Conservation (phyloP, 2,888 invertebrate genomes). For the Mimachlamys varia region DNA sequence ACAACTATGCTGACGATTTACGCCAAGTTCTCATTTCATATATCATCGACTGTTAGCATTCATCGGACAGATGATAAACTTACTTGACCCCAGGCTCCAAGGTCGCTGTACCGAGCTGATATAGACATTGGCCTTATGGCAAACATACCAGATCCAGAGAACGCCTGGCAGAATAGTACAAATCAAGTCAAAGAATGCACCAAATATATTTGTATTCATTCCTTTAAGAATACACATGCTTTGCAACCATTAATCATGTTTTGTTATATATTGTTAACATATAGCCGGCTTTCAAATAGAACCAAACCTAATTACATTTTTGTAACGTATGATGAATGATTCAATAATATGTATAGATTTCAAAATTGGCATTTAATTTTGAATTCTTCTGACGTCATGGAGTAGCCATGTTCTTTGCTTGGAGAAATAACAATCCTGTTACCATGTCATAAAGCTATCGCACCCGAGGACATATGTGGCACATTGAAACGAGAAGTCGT, state of each 20-base stretch:
- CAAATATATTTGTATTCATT: slow-evolving; percentile 7
- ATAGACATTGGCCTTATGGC: background rate
- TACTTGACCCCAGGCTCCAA: background rate
- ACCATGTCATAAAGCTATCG: background rate
- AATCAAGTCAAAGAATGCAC: background rate
- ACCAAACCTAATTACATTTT: background rate
- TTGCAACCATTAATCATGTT: background rate
- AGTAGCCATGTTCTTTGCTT: background rate
- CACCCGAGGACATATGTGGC: background rate
- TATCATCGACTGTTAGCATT: background rate
- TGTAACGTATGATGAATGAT: background rate
- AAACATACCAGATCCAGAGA: background rate
- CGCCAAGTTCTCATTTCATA: background rate
- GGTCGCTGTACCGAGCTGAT: background rate
- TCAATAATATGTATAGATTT: background rate
- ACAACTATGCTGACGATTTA: background rate
- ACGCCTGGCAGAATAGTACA: slow-evolving; percentile 6
- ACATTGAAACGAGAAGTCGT: background rate
- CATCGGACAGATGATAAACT: slow-evolving; percentile 25
- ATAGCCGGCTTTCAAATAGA: background rate
- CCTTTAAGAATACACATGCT: slow-evolving; percentile 19
- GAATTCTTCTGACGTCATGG: background rate
- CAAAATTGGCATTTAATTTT: background rate
- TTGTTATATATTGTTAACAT: background rate
- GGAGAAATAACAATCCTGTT: background rate